Conservation (phyloP, 2,888 invertebrate genomes). For the Helicoverpa assulta region DNA sequence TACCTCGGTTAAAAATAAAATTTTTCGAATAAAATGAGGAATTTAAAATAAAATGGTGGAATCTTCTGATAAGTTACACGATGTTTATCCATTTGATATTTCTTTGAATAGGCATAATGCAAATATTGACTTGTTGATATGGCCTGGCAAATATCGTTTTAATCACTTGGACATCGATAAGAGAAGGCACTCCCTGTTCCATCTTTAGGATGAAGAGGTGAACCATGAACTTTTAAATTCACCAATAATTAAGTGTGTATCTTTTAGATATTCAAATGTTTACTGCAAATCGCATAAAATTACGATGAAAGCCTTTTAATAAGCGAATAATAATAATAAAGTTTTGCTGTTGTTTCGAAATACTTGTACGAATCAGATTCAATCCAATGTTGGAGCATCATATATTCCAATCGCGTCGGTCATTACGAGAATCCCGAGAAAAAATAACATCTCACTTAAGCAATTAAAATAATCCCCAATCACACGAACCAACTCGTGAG, state of each 20-base stretch:
- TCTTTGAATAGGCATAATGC: conserved; percentile 14
- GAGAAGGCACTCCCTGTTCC: conserved; percentile 11
- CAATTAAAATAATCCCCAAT: conserved; percentile 46
- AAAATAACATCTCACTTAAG: conserved; percentile 28
- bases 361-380: too few relatives aligned
- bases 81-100: conserved; percentile 24
- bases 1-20: too few relatives aligned
- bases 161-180: conserved; percentile 1
- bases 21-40: too few relatives aligned
- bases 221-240: conserved; percentile 4
- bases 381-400: too few relatives aligned
- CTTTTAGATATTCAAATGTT: background rate
- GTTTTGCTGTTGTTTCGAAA: too few relatives aligned
- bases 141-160: conserved; percentile 23
- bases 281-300: background rate
- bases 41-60: background rate
- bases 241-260: background rate
- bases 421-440: conserved; percentile 3
- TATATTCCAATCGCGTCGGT: too few relatives aligned
- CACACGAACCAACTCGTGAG: conserved; percentile 33
- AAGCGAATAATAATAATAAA: too few relatives aligned
- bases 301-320: background rate
- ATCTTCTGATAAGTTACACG: conserved; percentile 21
- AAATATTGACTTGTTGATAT: conserved; percentile 21
- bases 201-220: conserved; percentile 3